phyloP scores from a whole-genome alignment of 2,888 invertebrate species.

The Sesia apiformis region DNA sequence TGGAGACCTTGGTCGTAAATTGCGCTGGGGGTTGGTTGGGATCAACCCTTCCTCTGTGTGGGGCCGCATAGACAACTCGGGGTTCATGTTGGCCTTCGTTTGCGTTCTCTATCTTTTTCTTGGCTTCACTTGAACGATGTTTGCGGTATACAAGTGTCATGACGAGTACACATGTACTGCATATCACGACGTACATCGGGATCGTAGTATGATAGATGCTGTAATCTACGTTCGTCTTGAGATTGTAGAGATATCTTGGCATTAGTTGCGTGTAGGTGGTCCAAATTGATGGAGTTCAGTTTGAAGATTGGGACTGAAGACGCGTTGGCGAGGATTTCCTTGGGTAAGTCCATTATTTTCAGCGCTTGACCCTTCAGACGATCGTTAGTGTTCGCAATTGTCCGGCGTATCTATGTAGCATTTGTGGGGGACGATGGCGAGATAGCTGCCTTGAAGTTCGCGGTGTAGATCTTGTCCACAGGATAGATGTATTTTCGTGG shows the following conservation, averaged over 20 bases:
- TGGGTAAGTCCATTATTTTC: background rate
- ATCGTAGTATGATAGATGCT: background rate
- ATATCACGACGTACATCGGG: background rate
- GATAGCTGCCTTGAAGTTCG: slow-evolving; percentile 11
- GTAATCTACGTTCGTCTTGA: background rate
- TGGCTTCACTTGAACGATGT: background rate
- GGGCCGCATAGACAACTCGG: background rate
- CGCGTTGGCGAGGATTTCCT: background rate
- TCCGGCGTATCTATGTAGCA: slow-evolving; percentile 5
- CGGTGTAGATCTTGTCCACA: slow-evolving; percentile 12
- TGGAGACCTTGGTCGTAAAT: too few species aligned
- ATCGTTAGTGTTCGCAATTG: slow-evolving; percentile 2
- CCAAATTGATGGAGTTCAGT: background rate
- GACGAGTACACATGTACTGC: background rate
- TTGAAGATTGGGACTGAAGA: background rate
- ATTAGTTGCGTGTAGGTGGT: background rate
- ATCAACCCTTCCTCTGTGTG: background rate
- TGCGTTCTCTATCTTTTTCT: background rate
- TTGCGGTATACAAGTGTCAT: too few species aligned
- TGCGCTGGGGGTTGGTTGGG: too few species aligned
- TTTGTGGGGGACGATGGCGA: slow-evolving; percentile 7
- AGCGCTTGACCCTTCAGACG: too few species aligned
- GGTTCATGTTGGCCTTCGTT: background rate
- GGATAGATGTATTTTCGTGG: slow-evolving; percentile 9
- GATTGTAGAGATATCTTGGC: background rate